Conservation (phyloP, 2,113 vertebrate genomes). For the Vanacampus margaritifer region DNA sequence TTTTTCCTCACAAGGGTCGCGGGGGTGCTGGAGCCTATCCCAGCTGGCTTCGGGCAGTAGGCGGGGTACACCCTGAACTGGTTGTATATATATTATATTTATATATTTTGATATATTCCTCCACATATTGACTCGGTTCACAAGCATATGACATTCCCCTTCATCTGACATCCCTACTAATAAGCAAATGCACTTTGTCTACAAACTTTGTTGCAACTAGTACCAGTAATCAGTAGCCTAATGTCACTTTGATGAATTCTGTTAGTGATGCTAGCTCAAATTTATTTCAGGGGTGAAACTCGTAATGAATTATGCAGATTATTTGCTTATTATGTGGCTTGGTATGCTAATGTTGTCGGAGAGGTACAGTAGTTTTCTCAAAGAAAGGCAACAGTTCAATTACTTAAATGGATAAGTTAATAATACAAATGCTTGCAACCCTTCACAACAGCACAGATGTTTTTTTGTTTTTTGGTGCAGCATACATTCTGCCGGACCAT, state of each 20-base stretch:
- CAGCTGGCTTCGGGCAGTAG: no score
- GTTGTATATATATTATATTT: no score
- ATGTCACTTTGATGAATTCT: not conserved
- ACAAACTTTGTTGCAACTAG: not conserved
- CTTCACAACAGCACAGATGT: slow-evolving; percentile 8
- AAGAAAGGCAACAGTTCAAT: not conserved
- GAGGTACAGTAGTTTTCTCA: not conserved
- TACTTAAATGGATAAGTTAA: slow-evolving; percentile 19
- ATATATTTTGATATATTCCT: no score
- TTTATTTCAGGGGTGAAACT: not conserved
- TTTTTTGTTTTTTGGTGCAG: slow-evolving; percentile 34
- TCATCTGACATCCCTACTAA: no score
- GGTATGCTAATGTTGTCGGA: not conserved
- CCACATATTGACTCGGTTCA: no score
- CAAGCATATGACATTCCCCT: no score
- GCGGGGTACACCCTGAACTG: no score
- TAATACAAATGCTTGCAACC: slow-evolving; percentile 31
- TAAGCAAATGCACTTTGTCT: not conserved
- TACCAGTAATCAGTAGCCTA: not conserved
- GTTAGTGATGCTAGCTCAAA: not conserved
- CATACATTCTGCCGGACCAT: slow-evolving; percentile 56
- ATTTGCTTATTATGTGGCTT: not conserved
- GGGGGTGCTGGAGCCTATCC: no score
- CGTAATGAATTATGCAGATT: not conserved
- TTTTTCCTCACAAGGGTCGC: no score